Percentiles rank a stretch among this genome's conserved stretches.
phyloP scores from a whole-genome alignment of 2,797 vertebrate species.

The Buceros bicornis region DNA sequence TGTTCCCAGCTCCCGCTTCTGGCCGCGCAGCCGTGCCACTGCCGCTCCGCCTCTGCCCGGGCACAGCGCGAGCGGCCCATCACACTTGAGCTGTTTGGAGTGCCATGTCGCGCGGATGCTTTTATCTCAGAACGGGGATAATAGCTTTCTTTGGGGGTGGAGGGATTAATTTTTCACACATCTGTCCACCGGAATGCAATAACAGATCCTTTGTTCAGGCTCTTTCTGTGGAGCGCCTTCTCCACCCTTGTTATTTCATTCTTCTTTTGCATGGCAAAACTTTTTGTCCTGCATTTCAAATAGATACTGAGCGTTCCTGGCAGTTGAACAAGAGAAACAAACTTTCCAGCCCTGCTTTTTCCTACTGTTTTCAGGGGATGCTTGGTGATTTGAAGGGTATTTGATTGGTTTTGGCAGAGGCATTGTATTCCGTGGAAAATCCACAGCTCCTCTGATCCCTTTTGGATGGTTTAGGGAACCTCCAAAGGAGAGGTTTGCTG shows the following conservation, averaged over 20 bases:
- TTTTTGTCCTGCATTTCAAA: constrained; percentile 65
- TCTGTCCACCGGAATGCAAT: constrained; percentile 55
- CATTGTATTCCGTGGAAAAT: background rate
- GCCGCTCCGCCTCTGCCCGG: background rate
- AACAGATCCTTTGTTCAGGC: constrained; percentile 57
- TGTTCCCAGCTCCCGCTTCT: rapidly evolving
- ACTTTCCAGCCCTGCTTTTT: constrained; percentile 7
- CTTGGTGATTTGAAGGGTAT: constrained; percentile 12
- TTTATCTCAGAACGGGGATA: constrained; percentile 62
- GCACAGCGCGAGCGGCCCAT: background rate
- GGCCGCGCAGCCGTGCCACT: rapidly evolving
- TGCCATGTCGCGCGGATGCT: background rate
- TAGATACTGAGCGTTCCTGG: constrained; percentile 53
- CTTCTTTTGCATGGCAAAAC: constrained; percentile 57
- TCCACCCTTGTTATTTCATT: constrained; percentile 39
- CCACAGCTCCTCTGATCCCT: background rate
- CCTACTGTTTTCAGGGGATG: background rate
- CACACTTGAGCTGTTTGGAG: constrained; percentile 8
- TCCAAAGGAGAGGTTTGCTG: background rate
- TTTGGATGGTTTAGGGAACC: background rate
- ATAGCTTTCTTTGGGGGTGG: constrained; percentile 55
- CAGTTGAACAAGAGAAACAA: constrained; percentile 60
- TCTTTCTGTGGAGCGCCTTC: constrained; percentile 27
- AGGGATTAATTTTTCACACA: constrained; percentile 65
- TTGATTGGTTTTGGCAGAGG: constrained; percentile 52